Evolutionary conservation across 2,797 vertebrate species (phyloP), one percentile per base, ranked within the genome.

Genomic region (Anguilla pacifica): DNA sequence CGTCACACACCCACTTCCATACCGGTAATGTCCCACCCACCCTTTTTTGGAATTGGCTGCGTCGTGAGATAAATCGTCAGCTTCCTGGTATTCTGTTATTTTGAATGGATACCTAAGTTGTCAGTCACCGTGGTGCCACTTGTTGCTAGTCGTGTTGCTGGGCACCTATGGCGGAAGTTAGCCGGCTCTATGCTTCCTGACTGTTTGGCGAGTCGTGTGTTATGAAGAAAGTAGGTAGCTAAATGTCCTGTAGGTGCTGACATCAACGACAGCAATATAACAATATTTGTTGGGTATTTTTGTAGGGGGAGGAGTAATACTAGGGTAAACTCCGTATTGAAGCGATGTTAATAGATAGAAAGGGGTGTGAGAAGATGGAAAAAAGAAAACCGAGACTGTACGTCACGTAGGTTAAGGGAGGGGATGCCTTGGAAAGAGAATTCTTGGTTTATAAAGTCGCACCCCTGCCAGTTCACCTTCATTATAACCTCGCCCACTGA

Each of bases 111-210:
- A 10, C 1, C 6, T 1, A 0, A 6, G 39, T 88, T 89, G 93
- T 95, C 95, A 89, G 87, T 92, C 89, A 90, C 72, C 31, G 88
- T 92, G 94, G 94, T 94, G 91, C 95, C 95, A 97, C 96, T 96
- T 97, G 96, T 97, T 97, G 96, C 96, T 96, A 97, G 94, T 95
- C 95, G 95, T 94, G 95, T 95, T 96, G 94, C 94, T 94, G 94
- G 94, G 94, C 90, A 94, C 92, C 93, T 92, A 93, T 89, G 89
- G 93, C 96, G 96, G 95, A 96, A 96, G 95, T 95, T 88, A 87
- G 87, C 86, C 85, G 91, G 90, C 91, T 92, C 88, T 90, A 89
- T 87, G 93, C 92, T 94, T 93, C 91, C 91, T 88, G 90, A 88
- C 87, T 90, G 87, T 85, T 90, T 84, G 89, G 83, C 91, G 87